Conservation (phyloP, 2,113 vertebrate genomes). For the Glaucidium brasilianum region DNA sequence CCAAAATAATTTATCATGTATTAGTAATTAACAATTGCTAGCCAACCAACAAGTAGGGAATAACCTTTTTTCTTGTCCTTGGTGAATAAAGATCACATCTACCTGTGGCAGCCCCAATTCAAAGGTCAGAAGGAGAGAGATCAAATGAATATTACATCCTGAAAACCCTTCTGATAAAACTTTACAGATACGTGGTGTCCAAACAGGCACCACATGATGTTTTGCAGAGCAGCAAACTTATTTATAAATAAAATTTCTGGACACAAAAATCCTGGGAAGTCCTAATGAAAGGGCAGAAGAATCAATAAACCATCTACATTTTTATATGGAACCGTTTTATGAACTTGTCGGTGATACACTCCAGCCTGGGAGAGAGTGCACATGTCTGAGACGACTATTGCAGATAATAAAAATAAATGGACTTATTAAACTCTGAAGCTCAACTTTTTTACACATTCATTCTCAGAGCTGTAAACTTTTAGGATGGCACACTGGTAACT, state of each 20-base stretch:
- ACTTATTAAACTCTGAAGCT: background rate
- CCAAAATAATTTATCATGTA: background rate
- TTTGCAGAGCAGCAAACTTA: background rate
- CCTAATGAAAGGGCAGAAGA: background rate
- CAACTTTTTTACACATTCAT: background rate
- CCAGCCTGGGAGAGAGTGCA: background rate
- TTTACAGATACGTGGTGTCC: accelerated
- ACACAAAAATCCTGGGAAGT: background rate
- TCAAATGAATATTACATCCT: background rate
- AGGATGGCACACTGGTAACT: background rate
- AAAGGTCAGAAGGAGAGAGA: background rate
- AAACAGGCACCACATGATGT: accelerated
- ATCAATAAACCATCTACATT: background rate
- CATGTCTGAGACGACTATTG: background rate
- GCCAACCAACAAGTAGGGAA: background rate
- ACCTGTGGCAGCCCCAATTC: background rate
- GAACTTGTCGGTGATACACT: background rate
- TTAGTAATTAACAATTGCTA: background rate
- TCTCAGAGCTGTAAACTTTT: background rate
- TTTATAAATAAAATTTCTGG: background rate
- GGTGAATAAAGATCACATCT: accelerated
- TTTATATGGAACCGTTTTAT: background rate
- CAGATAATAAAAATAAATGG: constrained; percentile 39
- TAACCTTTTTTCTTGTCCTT: background rate
- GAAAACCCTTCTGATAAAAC: background rate